phyloP scores from a whole-genome alignment of 2,888 invertebrate species.

The Lasius platythorax region DNA sequence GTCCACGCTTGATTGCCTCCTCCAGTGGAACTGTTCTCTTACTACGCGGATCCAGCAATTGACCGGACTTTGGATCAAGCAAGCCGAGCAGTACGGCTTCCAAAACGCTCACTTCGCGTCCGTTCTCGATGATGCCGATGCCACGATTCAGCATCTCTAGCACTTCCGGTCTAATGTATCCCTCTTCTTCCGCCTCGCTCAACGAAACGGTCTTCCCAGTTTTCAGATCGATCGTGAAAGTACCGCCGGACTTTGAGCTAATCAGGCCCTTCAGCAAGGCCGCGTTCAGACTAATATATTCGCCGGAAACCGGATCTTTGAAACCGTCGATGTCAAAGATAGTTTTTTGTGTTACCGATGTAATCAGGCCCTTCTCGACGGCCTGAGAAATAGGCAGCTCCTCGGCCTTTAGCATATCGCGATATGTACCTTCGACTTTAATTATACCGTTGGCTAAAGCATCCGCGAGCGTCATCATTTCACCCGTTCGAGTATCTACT shows the following conservation, averaged over 20 bases:
- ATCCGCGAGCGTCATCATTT: constrained; percentile 94
- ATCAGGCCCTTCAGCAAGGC: constrained; percentile 93
- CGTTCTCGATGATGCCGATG: constrained; percentile 93
- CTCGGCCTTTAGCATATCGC: constrained; percentile 91
- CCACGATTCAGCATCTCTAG: constrained; percentile 94
- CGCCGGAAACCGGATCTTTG: constrained; percentile 92
- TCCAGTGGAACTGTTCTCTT: constrained; percentile 93
- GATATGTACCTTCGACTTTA: constrained; percentile 91
- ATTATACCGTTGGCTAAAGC: constrained; percentile 94
- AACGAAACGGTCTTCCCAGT: constrained; percentile 92
- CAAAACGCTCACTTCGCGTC: constrained; percentile 93
- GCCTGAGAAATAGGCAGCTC: constrained; percentile 94
- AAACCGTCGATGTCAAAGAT: constrained; percentile 97
- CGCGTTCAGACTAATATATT: constrained; percentile 94
- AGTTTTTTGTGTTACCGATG: constrained; percentile 94
- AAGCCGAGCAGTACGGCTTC: constrained; percentile 95
- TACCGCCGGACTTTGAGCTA: constrained; percentile 88
- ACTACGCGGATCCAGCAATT: constrained; percentile 92
- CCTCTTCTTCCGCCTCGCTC: constrained; percentile 92
- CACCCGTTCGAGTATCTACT: constrained; percentile 92
- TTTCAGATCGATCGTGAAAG: constrained; percentile 91
- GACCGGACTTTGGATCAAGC: constrained; percentile 95
- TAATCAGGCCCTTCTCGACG: constrained; percentile 95
- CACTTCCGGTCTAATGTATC: constrained; percentile 94
- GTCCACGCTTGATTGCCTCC: constrained; percentile 94